Conservation (phyloP, 2,113 vertebrate genomes). For the Myrmophylax atrothorax region DNA sequence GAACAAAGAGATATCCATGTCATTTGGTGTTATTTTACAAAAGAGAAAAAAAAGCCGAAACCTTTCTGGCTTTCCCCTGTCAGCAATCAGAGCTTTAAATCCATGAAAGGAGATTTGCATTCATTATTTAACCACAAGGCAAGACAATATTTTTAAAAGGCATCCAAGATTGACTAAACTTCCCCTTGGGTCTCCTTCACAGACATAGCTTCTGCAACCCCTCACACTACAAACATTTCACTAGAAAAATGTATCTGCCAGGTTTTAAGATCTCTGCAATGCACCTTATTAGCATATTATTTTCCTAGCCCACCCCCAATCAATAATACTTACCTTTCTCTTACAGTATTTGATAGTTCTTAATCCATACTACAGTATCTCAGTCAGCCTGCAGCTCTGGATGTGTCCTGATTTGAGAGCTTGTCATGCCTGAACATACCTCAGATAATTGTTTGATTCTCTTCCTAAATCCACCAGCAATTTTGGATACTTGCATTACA, state of each 20-base stretch:
- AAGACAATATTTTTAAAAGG: conserved; percentile 65
- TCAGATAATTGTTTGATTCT: conserved; percentile 65
- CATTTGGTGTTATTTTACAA: conserved; percentile 66
- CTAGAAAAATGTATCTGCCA: conserved; percentile 43
- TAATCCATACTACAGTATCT: conserved; percentile 63
- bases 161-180: conserved; percentile 51
- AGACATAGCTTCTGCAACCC: conserved; percentile 35
- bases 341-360: conserved; percentile 48
- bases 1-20: conserved; percentile 64
- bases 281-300: conserved; percentile 60
- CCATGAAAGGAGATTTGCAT: conserved; percentile 71
- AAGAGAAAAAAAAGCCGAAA: background rate
- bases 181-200: conserved; percentile 49
- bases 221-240: conserved; percentile 27
- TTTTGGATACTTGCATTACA: conserved; percentile 39
- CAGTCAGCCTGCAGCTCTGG: conserved; percentile 42
- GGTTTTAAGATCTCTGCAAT: conserved; percentile 40
- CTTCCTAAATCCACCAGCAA: conserved; percentile 59
- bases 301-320: conserved; percentile 59
- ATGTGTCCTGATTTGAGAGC: conserved; percentile 59
- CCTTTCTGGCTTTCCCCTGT: conserved; percentile 58
- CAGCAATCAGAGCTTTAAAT: conserved; percentile 66
- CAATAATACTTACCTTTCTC: conserved; percentile 71
- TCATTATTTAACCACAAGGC: conserved; percentile 66
- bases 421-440: conserved; percentile 34